These are phyloP conservation scores for Phorcus lineatus DNA, from an alignment of 2,888 invertebrate species.

Conservation along the genomic window DNA sequence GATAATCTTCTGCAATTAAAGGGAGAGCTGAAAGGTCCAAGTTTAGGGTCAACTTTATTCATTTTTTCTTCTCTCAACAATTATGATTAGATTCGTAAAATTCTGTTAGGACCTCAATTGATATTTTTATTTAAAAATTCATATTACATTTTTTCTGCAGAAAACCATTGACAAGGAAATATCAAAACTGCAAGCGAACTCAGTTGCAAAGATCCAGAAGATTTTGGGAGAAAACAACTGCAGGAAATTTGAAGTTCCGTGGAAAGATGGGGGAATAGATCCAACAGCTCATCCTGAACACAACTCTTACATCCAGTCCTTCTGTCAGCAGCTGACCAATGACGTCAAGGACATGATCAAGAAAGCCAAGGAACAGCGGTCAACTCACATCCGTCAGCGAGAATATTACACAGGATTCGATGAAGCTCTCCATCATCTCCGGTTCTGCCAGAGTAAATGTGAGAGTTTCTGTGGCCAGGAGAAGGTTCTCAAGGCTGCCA, in stretches of 20 bases:
- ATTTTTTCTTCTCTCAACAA: too few species aligned
- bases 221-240: constrained; percentile 38
- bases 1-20: too few species aligned
- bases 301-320: constrained; percentile 52
- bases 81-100: too few species aligned
- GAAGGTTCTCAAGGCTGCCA: constrained; percentile 46
- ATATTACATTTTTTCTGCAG: constrained; percentile 32
- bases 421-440: constrained; percentile 69
- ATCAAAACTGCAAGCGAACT: constrained; percentile 36
- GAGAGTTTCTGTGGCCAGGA: constrained; percentile 68
- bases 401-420: constrained; percentile 63
- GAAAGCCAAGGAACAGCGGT: constrained; percentile 41
- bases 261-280: constrained; percentile 60
- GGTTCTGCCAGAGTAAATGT: constrained; percentile 66
- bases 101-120: too few species aligned
- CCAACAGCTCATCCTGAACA: constrained; percentile 51
- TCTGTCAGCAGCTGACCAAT: constrained; percentile 57
- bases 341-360: constrained; percentile 54
- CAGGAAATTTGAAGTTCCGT: constrained; percentile 42
- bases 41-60: too few species aligned
- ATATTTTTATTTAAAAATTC: too few species aligned
- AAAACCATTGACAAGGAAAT: constrained; percentile 50
- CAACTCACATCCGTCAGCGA: constrained; percentile 44
- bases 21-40: too few species aligned
- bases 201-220: constrained; percentile 43